Evolutionary conservation across 2,113 vertebrate species (phyloP).

Genomic region (Panurus biarmicus): DNA sequence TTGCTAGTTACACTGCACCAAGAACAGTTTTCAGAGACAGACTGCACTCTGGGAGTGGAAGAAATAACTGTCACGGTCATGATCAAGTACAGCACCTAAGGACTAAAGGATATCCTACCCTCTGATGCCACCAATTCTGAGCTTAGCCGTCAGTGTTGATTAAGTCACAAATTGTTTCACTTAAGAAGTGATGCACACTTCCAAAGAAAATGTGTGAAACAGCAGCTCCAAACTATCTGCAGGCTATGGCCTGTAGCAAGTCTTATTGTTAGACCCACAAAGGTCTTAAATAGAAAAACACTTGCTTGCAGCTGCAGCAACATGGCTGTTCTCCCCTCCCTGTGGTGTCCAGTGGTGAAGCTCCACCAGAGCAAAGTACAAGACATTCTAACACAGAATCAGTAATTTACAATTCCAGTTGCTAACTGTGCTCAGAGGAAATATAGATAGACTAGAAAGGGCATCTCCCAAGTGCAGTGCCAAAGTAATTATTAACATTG

Average conservation of each 20-base stretch:
- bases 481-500: not conserved
- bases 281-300: not conserved
- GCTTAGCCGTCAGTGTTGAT: not conserved
- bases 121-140: not conserved
- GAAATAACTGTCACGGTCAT: not conserved
- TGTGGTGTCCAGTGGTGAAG: not conserved
- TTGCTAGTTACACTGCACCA: not conserved
- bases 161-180: not conserved
- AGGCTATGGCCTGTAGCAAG: not conserved
- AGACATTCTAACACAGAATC: rapidly evolving
- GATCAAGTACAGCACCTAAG: not conserved
- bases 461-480: not conserved
- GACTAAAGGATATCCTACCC: not conserved
- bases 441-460: not conserved
- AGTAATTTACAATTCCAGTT: not conserved
- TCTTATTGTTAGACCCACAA: not conserved
- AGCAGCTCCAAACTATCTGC: not conserved
- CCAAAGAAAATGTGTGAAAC: not conserved
- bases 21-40: not conserved
- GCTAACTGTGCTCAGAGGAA: not conserved
- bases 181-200: not conserved
- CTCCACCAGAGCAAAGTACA: not conserved
- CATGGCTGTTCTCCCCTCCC: rapidly evolving
- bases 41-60: not conserved
- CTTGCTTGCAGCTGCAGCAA: not conserved